Percentiles rank a stretch among this genome's conserved stretches.
phyloP scores from a whole-genome alignment of 2,113 vertebrate genomes.

The Austrofundulus limnaeus region DNA sequence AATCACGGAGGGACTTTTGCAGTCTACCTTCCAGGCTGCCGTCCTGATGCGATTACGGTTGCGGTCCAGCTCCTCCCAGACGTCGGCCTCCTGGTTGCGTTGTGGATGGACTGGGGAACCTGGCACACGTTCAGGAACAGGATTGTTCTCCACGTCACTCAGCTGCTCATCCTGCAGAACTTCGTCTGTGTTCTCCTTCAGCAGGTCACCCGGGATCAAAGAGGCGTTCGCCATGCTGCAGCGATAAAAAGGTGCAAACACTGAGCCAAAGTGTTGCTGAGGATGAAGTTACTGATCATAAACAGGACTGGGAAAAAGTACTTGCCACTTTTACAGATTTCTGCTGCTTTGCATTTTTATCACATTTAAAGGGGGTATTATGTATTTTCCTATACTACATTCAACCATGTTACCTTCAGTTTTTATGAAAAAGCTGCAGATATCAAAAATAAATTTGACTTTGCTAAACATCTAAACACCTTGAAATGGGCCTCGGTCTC shows the following conservation, averaged over 20 bases:
- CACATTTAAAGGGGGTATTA: no score
- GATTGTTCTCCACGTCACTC: conserved; percentile 93
- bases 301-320: no score
- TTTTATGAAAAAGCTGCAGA: no score
- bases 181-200: conserved; percentile 96
- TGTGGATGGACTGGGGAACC: conserved; percentile 83
- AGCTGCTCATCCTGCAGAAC: conserved; percentile 97
- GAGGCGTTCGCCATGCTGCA: conserved; percentile 95
- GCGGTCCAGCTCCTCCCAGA: conserved; percentile 96
- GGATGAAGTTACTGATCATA: no score
- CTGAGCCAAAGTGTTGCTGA: not conserved
- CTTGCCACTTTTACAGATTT: no score
- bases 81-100: conserved; percentile 89
- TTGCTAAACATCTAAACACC: no score
- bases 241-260: not conserved
- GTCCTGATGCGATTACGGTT: conserved; percentile 91
- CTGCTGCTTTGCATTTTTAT: no score
- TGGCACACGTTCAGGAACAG: conserved; percentile 82
- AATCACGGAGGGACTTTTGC: not conserved
- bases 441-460: no score
- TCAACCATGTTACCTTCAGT: no score
- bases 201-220: conserved; percentile 92
- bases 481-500: no score
- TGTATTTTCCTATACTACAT: no score
- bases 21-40: conserved; percentile 84